Percentiles rank a stretch among this genome's conserved stretches.
Evolutionary conservation across 2,888 invertebrate species (phyloP).

Genomic region (Malthinus flaveolus): DNA sequence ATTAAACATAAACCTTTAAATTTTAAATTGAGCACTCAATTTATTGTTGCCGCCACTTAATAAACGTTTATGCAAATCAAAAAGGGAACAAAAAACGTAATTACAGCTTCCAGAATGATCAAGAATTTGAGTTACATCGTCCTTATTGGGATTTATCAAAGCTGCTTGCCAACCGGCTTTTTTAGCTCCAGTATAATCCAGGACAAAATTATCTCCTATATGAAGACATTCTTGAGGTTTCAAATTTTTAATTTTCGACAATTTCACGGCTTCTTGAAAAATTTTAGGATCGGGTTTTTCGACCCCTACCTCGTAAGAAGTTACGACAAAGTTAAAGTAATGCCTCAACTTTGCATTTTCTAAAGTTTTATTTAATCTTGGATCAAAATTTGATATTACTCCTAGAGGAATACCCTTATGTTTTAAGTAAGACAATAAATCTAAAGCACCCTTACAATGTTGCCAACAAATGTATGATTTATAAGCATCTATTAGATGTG

Average conservation of each 20-base stretch:
- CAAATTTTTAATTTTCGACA: constrained; percentile 53
- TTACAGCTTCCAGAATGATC: constrained; percentile 53
- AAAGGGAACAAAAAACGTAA: constrained; percentile 57
- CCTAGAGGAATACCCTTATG: constrained; percentile 62
- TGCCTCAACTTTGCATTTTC: constrained; percentile 65
- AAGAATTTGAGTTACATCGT: constrained; percentile 48
- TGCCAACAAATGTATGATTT: constrained; percentile 76
- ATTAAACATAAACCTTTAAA: background rate
- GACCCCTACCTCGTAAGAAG: constrained; percentile 73
- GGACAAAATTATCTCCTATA: constrained; percentile 75
- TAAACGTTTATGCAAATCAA: constrained; percentile 56
- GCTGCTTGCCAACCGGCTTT: constrained; percentile 75
- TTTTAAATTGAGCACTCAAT: constrained; percentile 1
- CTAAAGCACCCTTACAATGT: constrained; percentile 65
- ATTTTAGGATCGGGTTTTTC: constrained; percentile 78
- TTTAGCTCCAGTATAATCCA: constrained; percentile 79
- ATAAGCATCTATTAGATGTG: constrained; percentile 69
- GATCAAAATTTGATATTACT: constrained; percentile 88
- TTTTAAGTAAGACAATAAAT: constrained; percentile 65
- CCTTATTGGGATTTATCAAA: constrained; percentile 51
- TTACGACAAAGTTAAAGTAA: constrained; percentile 79
- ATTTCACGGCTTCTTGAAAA: constrained; percentile 65
- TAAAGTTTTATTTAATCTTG: constrained; percentile 72
- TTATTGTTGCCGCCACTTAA: constrained; percentile 13
- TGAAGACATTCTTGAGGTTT: constrained; percentile 72